Evolutionary conservation across 2,797 vertebrate genomes (phyloP).

Genomic region (Threskiornis aethiopicus): DNA sequence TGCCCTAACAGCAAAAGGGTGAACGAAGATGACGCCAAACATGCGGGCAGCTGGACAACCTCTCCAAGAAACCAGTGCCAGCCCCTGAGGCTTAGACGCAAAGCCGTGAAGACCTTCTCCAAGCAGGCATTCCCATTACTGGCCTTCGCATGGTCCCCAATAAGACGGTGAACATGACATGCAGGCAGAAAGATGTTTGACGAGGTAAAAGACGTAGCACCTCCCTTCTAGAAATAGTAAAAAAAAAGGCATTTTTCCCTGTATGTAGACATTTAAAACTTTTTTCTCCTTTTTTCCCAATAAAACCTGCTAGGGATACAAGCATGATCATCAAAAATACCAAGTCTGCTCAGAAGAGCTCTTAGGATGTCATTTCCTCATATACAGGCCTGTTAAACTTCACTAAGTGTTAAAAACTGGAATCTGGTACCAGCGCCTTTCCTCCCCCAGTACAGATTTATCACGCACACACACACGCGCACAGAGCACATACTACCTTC

Average conservation of each 20-base stretch:
- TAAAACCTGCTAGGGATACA: background rate
- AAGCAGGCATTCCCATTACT: background rate
- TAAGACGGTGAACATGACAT: background rate
- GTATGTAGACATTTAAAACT: background rate
- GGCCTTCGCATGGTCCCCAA: background rate
- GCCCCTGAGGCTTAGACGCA: background rate
- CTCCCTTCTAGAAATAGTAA: background rate
- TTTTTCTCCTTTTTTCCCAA: background rate
- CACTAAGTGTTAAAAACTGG: background rate
- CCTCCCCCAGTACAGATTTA: background rate
- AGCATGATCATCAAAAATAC: background rate
- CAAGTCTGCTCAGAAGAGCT: background rate
- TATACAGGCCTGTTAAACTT: background rate
- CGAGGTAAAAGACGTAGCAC: background rate
- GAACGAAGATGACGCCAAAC: background rate
- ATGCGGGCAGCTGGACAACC: background rate
- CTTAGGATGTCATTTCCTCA: background rate
- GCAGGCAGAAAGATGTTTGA: background rate
- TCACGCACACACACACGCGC: rapidly evolving
- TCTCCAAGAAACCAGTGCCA: background rate
- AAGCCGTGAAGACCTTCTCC: background rate
- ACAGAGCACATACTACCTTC: background rate
- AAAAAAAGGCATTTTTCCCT: background rate
- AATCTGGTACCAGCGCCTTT: background rate
- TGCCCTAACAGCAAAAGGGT: background rate